Percentiles rank a stretch among this genome's conserved stretches.
Evolutionary conservation across 2,888 invertebrate species (phyloP).

Genomic region (Zygothrica quintamaculata): DNA sequence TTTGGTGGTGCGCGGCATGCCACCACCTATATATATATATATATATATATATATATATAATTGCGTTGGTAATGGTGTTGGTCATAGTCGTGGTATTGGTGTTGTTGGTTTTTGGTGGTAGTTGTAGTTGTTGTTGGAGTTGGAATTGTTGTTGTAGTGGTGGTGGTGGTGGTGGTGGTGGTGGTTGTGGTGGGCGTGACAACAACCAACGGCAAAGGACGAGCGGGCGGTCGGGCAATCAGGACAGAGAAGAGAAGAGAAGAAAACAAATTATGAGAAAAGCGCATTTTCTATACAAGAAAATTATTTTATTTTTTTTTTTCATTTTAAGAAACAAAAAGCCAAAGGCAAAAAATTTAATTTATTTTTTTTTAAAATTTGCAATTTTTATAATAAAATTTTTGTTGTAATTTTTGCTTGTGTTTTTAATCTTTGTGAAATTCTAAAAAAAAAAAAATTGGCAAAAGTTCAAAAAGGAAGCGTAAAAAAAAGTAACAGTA

Average conservation of each 20-base stretch:
- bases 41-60: no score
- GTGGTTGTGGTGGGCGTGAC: constrained; percentile 29
- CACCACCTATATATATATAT: no score
- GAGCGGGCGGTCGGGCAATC: constrained; percentile 34
- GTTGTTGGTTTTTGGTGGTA: constrained; percentile 5
- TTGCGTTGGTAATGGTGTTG: background rate
- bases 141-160: constrained; percentile 11
- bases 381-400: constrained; percentile 7
- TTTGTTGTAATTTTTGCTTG: no score
- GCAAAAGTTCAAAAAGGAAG: constrained; percentile 28
- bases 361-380: constrained; percentile 11
- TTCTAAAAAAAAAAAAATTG: constrained; percentile 20
- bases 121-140: constrained; percentile 1
- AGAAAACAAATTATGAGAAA: constrained; percentile 80
- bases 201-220: constrained; percentile 28
- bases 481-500: constrained; percentile 44
- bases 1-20: constrained; percentile 12
- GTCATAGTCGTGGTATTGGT: background rate
- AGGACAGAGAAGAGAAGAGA: constrained; percentile 77
- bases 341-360: constrained; percentile 90
- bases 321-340: constrained; percentile 86
- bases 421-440: constrained; percentile 32
- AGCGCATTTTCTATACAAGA: constrained; percentile 80
- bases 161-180: constrained; percentile 22
- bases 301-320: no score